These are phyloP conservation scores for Tethea ocularis DNA, from an alignment of 2,888 invertebrate genomes.

Conservation along the genomic window DNA sequence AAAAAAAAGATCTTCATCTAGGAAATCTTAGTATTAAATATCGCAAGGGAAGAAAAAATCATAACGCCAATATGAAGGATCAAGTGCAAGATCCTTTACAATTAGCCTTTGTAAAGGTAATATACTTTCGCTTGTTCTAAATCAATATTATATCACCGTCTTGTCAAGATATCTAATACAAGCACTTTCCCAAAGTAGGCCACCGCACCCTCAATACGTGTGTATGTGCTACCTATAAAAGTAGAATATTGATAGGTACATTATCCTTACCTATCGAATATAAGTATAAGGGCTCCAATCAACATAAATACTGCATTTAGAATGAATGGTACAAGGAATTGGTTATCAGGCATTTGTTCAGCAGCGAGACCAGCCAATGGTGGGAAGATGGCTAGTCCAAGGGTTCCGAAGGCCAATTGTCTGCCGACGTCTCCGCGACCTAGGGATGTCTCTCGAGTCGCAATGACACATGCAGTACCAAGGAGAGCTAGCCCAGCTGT, in stretches of 20 bases:
- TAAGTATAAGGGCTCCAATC: constrained; percentile 83
- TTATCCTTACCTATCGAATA: constrained; percentile 80
- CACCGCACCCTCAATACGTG: too few species aligned
- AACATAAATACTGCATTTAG: constrained; percentile 83
- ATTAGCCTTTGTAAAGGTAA: too few species aligned
- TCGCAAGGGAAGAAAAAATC: too few species aligned
- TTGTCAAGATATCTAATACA: too few species aligned
- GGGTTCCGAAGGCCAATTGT: constrained; percentile 89
- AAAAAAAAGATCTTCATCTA: too few species aligned
- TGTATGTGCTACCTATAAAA: too few species aligned
- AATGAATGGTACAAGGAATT: constrained; percentile 83
- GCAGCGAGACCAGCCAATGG: constrained; percentile 81
- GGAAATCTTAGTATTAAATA: too few species aligned
- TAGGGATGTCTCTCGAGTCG: constrained; percentile 91
- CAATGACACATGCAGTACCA: constrained; percentile 91
- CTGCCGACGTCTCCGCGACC: constrained; percentile 91
- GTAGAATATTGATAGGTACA: neutral
- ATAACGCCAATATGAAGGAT: too few species aligned
- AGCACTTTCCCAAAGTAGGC: too few species aligned
- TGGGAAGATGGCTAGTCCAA: constrained; percentile 89
- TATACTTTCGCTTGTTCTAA: too few species aligned
- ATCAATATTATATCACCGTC: too few species aligned
- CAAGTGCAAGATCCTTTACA: too few species aligned
- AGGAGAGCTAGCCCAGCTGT: constrained; percentile 88
- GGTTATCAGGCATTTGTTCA: constrained; percentile 62